Base-by-base conservation (phyloP, 2,888 invertebrate genomes). In the Eremobia ochroleuca region DNA sequence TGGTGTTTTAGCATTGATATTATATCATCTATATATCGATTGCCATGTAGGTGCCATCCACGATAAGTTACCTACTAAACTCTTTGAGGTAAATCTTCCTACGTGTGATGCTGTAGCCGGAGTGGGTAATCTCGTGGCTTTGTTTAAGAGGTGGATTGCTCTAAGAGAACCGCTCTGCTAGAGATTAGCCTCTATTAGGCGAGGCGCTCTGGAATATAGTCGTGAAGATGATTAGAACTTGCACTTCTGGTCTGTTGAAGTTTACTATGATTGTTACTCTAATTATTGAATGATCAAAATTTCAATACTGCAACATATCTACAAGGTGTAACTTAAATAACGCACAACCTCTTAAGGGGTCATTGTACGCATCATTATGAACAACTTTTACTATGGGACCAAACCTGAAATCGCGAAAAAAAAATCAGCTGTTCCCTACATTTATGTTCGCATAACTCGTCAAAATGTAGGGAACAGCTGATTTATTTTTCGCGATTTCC, bases 151-250 rank as follows among this genome's bases (percentile, higher is more conserved):
- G 64, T 71, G 37, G 37, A 58, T 49, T 58, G 46, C 25, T 40
- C 37, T 28, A 25, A 9, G 15, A 59, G 34, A n/a, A 9, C 31
- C 37, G 18, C 64, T 65, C 18, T 73, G 34, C 28, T 73, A 65
- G 34, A 73, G 43, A 73, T 78, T 59, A 73, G 43, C 25, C 18
- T 79, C 62, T 72, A 58, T 55, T 69, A 52, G 40, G 34, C 28
- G 40, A 59, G 34, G 21, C 2, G 11, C 18, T 49, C 18, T 62
- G 18, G 9, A 52, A 40, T 55, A 69, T 31, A 21, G 21, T 18
- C 11, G n/a, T 37, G 6, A n/a, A 15, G 8, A 55, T 58, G 31
- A 43, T 37, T 62, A 46, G 21, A 55, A 40, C 15, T 31, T 21
- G 11, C 13, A 18, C 43, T 65, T 76, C 0, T 4, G 0, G 6